Evolutionary conservation across 1,140 invertebrate species (phyloP).

Genomic region (Augochlora pura): DNA sequence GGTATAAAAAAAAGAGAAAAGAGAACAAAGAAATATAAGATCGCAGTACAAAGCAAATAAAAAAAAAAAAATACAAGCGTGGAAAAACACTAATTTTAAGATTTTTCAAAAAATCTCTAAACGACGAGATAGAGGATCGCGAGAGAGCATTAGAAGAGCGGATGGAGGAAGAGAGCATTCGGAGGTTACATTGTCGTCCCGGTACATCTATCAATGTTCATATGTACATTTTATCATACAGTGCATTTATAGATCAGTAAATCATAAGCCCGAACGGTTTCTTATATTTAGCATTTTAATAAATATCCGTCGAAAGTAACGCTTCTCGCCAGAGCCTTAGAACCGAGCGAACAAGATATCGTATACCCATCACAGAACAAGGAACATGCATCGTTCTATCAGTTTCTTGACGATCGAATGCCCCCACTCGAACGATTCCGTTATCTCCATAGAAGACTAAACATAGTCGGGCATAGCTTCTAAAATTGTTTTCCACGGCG

Average conservation of each 20-base stretch:
- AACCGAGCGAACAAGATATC: slow-evolving; percentile 1
- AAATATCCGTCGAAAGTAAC: slow-evolving; percentile 32
- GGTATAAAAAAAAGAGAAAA: slow-evolving; percentile 49
- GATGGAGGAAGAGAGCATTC: background rate
- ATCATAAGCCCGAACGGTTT: slow-evolving; percentile 48
- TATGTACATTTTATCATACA: slow-evolving; percentile 63
- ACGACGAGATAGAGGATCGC: slow-evolving; percentile 10
- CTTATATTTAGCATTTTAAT: slow-evolving; percentile 50
- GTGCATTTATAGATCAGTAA: slow-evolving; percentile 58
- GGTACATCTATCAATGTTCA: slow-evolving; percentile 52
- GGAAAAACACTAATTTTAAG: slow-evolving; percentile 57
- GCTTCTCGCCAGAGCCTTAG: slow-evolving; percentile 27
- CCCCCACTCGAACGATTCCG: background rate
- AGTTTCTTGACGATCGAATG: background rate
- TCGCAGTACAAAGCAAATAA: slow-evolving; percentile 62
- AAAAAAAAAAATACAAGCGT: slow-evolving; percentile 18
- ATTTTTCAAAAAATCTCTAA: slow-evolving; percentile 49
- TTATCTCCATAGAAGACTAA: slow-evolving; percentile 26
- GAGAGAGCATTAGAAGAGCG: slow-evolving; percentile 1
- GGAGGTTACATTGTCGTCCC: slow-evolving; percentile 42
- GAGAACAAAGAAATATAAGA: slow-evolving; percentile 21
- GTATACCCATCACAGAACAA: background rate
- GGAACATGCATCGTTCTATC: background rate
- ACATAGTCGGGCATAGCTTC: slow-evolving; percentile 7
- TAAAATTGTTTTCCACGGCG: slow-evolving; percentile 35